Conservation (phyloP, 2,797 vertebrate species). For the Poeciliopsis paucimaculata region DNA sequence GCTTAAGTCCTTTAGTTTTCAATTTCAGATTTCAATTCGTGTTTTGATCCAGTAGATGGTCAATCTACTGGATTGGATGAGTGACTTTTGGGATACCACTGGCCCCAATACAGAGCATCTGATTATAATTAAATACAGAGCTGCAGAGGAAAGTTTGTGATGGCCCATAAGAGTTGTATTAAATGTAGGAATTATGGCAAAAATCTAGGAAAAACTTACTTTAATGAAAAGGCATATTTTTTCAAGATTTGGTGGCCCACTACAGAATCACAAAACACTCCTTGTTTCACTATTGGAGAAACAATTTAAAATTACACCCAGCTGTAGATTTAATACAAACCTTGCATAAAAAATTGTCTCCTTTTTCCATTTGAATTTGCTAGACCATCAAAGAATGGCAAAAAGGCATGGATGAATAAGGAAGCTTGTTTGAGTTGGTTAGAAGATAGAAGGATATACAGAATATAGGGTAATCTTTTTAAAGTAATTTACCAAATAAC, state of each 20-base stretch:
- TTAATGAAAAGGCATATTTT: not conserved
- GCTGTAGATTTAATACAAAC: too few species aligned
- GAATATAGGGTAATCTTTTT: not conserved
- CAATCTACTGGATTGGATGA: too few species aligned
- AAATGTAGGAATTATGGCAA: constrained; percentile 6
- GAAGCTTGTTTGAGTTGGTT: not conserved
- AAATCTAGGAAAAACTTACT: constrained; percentile 13
- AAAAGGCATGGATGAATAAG: too few species aligned
- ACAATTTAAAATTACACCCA: too few species aligned
- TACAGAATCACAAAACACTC: too few species aligned
- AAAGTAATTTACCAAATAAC: not conserved
- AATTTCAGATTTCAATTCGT: constrained; percentile 19
- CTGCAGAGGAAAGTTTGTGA: constrained; percentile 18
- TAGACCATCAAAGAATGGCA: too few species aligned
- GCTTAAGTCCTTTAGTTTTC: not conserved
- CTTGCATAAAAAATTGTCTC: too few species aligned
- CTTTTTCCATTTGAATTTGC: too few species aligned
- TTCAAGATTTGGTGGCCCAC: too few species aligned
- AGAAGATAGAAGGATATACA: not conserved
- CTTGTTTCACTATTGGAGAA: too few species aligned
- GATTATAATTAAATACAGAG: constrained; percentile 54
- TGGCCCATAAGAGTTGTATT: not conserved
- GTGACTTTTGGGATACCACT: constrained; percentile 43
- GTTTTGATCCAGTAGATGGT: not conserved
- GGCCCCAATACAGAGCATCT: constrained; percentile 48